These are phyloP conservation scores for Drosophila neocordata DNA, from an alignment of 1,140 invertebrate genomes.

Conservation along the genomic window DNA sequence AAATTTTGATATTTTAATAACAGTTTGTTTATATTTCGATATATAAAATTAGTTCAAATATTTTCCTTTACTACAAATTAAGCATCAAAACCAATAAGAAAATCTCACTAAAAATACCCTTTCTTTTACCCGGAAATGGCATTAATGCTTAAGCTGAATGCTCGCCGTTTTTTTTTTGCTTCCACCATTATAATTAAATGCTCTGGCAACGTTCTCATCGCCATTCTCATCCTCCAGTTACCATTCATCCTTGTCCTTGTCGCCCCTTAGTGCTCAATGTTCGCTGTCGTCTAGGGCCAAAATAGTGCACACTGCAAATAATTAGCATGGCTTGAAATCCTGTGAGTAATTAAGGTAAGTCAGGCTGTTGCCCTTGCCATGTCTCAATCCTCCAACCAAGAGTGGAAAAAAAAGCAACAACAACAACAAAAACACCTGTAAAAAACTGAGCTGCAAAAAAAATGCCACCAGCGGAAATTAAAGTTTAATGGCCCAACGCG, in stretches of 20 bases:
- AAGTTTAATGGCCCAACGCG: slow-evolving; percentile 57
- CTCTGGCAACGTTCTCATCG: slow-evolving; percentile 28
- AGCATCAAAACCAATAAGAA: neutral
- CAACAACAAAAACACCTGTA: neutral
- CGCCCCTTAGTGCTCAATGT: neutral
- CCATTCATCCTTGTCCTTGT: slow-evolving; percentile 3
- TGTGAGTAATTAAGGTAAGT: slow-evolving; percentile 77
- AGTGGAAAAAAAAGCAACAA: slow-evolving; percentile 11
- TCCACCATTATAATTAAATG: slow-evolving; percentile 73
- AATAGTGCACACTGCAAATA: slow-evolving; percentile 62
- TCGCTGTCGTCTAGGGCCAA: slow-evolving; percentile 8
- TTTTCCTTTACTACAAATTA: neutral
- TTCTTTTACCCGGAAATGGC: slow-evolving; percentile 60
- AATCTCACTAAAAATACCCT: slow-evolving; percentile 20
- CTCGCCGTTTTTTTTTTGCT: slow-evolving; percentile 15
- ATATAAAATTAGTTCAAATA: neutral
- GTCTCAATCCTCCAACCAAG: neutral
- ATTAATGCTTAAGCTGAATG: slow-evolving; percentile 67
- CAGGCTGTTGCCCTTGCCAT: slow-evolving; percentile 56
- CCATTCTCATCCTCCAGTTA: neutral
- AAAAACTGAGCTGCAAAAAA: slow-evolving; percentile 20
- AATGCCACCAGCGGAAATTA: slow-evolving; percentile 60
- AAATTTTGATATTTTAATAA: too few species aligned
- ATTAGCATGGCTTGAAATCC: slow-evolving; percentile 68
- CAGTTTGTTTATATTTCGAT: neutral